Evolutionary conservation across 92 coral and sea anemone species (phyloP).

Genomic region (Epizoanthus rinbou): DNA sequence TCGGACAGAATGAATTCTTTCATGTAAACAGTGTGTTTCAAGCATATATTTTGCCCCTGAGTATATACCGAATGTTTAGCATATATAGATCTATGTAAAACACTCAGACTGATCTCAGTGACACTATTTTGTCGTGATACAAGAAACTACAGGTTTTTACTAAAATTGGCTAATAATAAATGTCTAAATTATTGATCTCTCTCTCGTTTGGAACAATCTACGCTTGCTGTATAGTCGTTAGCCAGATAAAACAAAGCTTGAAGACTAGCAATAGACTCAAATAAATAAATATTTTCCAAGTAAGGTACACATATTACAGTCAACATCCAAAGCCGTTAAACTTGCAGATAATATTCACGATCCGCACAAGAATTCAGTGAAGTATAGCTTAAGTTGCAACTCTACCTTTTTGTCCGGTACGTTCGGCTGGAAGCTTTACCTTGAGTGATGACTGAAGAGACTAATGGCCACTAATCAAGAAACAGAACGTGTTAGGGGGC

Average conservation of each 20-base stretch:
- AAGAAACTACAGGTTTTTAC: too few relatives aligned
- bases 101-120: too few relatives aligned
- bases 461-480: neutral
- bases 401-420: too few relatives aligned
- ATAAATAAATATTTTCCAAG: slow-evolving; percentile 50
- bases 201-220: neutral
- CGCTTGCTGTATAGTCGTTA: neutral
- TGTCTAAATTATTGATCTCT: too few relatives aligned
- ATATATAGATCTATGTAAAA: neutral
- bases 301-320: slow-evolving; percentile 53
- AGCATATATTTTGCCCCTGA: neutral
- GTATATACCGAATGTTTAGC: neutral
- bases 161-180: too few relatives aligned
- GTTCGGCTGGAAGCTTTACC: neutral
- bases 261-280: neutral
- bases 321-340: slow-evolving; percentile 15
- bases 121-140: too few relatives aligned
- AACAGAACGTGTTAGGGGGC: neutral
- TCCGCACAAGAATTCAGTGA: neutral
- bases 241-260: neutral
- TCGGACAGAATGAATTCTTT: neutral
- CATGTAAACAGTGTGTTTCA: slow-evolving; percentile 1
- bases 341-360: neutral
- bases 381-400: too few relatives aligned
- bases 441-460: neutral